Conservation (phyloP, 2,888 invertebrate species). For the Apodemia zela region DNA sequence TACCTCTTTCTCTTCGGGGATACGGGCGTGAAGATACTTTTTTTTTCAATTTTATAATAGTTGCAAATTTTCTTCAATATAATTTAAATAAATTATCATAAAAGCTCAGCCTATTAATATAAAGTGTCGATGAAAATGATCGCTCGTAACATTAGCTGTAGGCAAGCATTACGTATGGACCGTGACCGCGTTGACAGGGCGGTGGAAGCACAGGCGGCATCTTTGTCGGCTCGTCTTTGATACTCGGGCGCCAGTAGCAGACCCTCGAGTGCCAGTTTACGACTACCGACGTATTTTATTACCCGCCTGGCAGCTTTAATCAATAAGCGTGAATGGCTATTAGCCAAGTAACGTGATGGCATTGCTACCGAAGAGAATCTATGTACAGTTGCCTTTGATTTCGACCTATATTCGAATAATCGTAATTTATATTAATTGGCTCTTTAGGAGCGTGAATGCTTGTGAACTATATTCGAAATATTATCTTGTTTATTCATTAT, state of each 20-base stretch:
- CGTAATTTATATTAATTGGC: slow-evolving; percentile 22
- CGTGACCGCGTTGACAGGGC: slow-evolving; percentile 74
- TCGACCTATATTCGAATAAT: slow-evolving; percentile 26
- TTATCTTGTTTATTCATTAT: slow-evolving; percentile 16
- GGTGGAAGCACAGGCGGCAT: slow-evolving; percentile 45
- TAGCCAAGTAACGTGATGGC: slow-evolving; percentile 45
- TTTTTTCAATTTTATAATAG: neutral
- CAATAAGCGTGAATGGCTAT: slow-evolving; percentile 52
- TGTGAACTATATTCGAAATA: slow-evolving; percentile 8
- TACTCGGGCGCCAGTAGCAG: slow-evolving; percentile 70
- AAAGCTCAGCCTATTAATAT: slow-evolving; percentile 49
- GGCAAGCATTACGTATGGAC: slow-evolving; percentile 56
- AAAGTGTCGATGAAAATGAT: slow-evolving; percentile 58
- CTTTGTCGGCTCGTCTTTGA: slow-evolving; percentile 71
- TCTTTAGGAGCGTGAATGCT: slow-evolving; percentile 16
- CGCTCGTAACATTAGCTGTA: slow-evolving; percentile 61
- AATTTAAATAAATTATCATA: slow-evolving; percentile 6
- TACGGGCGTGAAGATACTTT: too few species aligned
- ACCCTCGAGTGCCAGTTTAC: slow-evolving; percentile 70
- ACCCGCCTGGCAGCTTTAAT: slow-evolving; percentile 60
- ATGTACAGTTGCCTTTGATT: slow-evolving; percentile 33
- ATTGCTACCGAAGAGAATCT: slow-evolving; percentile 43
- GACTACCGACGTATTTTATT: slow-evolving; percentile 68
- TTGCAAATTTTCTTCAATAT: neutral
- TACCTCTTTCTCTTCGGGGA: too few species aligned